These are phyloP conservation scores for Acanthis flammea DNA, from an alignment of 2,797 vertebrate species.

Conservation along the genomic window DNA sequence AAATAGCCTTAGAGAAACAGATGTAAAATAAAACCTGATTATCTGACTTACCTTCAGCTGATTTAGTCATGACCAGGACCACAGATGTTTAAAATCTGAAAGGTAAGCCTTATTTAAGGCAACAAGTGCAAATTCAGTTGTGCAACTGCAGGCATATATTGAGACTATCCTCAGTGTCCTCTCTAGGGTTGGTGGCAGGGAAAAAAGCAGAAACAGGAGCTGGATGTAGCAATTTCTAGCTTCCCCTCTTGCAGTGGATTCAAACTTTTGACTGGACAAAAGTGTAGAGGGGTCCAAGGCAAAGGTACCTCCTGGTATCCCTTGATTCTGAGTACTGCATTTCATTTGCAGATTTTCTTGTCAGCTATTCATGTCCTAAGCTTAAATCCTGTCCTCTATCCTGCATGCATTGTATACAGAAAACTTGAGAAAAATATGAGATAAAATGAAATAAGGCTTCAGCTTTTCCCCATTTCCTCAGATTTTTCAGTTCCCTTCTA, in stretches of 20 bases:
- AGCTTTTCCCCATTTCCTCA: neutral
- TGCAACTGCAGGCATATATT: neutral
- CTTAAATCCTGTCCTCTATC: neutral
- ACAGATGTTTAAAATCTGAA: neutral
- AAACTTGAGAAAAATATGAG: neutral
- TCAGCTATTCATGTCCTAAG: neutral
- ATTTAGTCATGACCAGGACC: neutral
- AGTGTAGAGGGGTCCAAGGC: neutral
- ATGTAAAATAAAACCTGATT: neutral
- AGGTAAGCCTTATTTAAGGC: neutral
- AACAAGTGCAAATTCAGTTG: neutral
- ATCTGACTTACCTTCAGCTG: neutral
- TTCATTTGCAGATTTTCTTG: neutral
- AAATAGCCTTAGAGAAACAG: neutral
- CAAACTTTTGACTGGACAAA: neutral
- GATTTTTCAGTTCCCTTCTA: neutral
- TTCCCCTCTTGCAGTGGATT: neutral
- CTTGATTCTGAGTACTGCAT: neutral
- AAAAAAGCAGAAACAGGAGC: slow-evolving; percentile 14
- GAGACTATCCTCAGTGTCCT: neutral
- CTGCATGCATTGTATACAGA: neutral
- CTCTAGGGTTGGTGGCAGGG: neutral
- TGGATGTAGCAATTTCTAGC: neutral
- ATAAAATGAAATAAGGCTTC: neutral
- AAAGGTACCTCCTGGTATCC: neutral